These are phyloP conservation scores for Brienomyrus brachyistius DNA, from an alignment of 2,113 vertebrate species.

Conservation along the genomic window DNA sequence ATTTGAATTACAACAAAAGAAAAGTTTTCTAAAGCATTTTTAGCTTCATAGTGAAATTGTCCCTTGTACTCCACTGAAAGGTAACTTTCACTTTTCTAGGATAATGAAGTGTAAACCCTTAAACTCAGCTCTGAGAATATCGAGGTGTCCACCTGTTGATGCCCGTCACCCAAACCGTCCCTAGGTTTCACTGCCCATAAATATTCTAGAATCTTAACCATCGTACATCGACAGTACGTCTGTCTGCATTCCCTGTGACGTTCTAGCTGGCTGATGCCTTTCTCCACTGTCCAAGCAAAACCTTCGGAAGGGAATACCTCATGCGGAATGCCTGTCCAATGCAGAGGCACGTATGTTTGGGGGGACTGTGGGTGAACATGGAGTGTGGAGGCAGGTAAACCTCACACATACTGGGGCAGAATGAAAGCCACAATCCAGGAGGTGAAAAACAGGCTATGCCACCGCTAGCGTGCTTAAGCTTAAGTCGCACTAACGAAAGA, in stretches of 20 bases:
- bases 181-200: slow-evolving; percentile 50
- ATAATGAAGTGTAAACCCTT: slow-evolving; percentile 47
- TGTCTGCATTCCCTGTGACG: neutral
- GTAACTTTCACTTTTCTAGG: slow-evolving; percentile 51
- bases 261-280: neutral
- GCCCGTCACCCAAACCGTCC: slow-evolving; percentile 18
- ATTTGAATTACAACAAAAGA: no score
- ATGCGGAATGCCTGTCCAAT: neutral
- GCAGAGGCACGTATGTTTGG: neutral
- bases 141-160: slow-evolving; percentile 33
- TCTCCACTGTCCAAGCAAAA: neutral
- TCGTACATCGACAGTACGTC: neutral
- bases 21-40: neutral
- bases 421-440: neutral
- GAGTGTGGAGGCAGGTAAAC: neutral
- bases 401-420: neutral
- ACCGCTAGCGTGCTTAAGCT: neutral
- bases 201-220: slow-evolving; percentile 32
- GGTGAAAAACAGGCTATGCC: neutral
- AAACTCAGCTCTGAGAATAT: slow-evolving; percentile 35
- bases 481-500: neutral
- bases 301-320: neutral
- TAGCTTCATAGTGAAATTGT: slow-evolving; percentile 5
- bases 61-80: neutral
- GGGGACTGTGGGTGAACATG: neutral